Evolutionary conservation across 1,140 invertebrate species (phyloP).

Genomic region (Dufourea novaeangliae): DNA sequence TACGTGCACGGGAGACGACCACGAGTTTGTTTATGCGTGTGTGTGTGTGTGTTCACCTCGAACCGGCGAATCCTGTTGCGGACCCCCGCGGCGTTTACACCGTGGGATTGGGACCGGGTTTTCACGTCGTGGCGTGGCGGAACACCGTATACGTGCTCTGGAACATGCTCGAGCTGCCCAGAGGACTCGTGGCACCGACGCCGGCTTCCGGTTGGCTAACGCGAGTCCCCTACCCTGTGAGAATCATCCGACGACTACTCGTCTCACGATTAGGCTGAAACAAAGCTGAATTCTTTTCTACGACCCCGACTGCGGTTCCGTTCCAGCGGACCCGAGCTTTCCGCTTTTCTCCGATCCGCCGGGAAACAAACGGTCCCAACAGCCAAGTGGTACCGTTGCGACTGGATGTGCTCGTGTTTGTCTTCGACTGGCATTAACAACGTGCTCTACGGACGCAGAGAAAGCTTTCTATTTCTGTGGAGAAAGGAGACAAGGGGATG

Average conservation of each 20-base stretch:
- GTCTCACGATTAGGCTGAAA: conserved; percentile 55
- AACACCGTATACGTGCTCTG: conserved; percentile 58
- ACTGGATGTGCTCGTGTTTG: neutral
- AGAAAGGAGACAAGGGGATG: neutral
- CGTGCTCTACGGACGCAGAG: neutral
- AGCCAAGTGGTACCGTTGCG: neutral
- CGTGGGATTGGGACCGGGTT: conserved; percentile 75
- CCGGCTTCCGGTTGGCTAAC: conserved; percentile 61
- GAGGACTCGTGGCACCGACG: conserved; percentile 48
- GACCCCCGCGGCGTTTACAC: conserved; percentile 78
- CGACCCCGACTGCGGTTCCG: neutral
- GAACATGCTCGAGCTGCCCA: conserved; percentile 64
- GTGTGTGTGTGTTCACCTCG: conserved; percentile 19
- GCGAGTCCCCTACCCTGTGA: conserved; percentile 70
- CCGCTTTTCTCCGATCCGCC: neutral
- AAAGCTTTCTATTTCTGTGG: neutral
- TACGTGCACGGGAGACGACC: conserved; percentile 58
- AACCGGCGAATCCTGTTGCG: conserved; percentile 74
- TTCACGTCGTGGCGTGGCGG: conserved; percentile 6
- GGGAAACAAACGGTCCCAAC: neutral
- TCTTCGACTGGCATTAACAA: conserved; percentile 1
- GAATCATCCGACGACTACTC: conserved; percentile 58
- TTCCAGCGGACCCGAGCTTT: conserved; percentile 15
- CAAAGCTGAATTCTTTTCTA: conserved; percentile 53
- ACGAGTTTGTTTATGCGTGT: neutral